Conservation (phyloP, 2,888 invertebrate genomes). For the Colostygia pectinataria region DNA sequence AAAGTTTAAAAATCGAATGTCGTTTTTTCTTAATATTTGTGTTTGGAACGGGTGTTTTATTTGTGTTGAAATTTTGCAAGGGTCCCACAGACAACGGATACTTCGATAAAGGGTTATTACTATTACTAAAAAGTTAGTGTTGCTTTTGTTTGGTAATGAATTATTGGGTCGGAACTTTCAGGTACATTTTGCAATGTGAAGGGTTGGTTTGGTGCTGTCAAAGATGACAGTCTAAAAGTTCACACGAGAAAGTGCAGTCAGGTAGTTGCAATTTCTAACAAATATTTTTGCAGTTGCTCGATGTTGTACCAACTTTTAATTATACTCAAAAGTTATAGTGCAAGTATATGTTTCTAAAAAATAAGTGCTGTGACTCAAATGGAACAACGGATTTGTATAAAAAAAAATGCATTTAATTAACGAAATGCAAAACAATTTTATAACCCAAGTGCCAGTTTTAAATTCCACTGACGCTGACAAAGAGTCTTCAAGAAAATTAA, state of each 20-base stretch:
- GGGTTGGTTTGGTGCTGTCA: conserved; percentile 69
- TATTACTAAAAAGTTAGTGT: conserved; percentile 77
- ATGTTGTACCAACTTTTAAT: too few relatives aligned
- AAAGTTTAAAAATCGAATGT: conserved; percentile 66
- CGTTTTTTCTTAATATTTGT: conserved; percentile 77
- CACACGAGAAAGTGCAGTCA: conserved; percentile 75
- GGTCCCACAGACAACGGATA: conserved; percentile 67
- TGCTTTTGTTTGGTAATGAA: conserved; percentile 79
- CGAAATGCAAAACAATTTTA: too few relatives aligned
- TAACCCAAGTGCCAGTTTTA: conserved; percentile 6
- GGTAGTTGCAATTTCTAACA: conserved; percentile 41
- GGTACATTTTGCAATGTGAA: conserved; percentile 79
- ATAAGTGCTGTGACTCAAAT: background rate
- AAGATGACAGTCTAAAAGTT: conserved; percentile 72
- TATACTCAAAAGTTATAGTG: too few relatives aligned
- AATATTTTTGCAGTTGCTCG: background rate
- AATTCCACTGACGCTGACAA: conserved; percentile 22
- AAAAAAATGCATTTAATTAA: too few relatives aligned
- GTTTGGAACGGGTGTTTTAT: conserved; percentile 79
- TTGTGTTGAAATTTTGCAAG: conserved; percentile 78
- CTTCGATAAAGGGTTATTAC: conserved; percentile 76
- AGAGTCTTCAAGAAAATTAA: conserved; percentile 35
- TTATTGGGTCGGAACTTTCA: conserved; percentile 81
- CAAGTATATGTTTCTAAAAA: background rate
- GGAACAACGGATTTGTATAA: too few relatives aligned